Base-by-base conservation (phyloP, 2,888 invertebrate species). In the Auanema freiburgensis region DNA sequence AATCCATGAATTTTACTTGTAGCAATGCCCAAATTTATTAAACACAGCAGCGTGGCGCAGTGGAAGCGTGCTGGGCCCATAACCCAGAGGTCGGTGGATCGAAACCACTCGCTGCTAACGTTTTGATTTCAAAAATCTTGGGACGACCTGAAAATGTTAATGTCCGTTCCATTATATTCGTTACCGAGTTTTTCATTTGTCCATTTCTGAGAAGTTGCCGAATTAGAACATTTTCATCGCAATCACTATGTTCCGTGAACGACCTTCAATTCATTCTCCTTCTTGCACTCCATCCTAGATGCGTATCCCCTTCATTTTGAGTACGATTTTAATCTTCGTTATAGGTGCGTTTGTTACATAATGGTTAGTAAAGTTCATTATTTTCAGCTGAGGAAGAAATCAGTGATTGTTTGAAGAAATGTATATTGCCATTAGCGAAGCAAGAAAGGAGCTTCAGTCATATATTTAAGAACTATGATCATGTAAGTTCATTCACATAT, bases 401-500 rank as follows among this genome's bases (percentile, higher is more conserved):
- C 21, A 72, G 71, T 49, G 69, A 73, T 14, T 81, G 80, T 57
- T 66, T 81, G 14, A 67, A 74, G 49, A 72, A 69, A 49, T 81
- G 81, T 53, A 60, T 81, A 23, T 66, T 67, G 5, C 80, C 81
- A 12, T 60, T 81, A 51, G 69, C 72, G 5, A 78, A 76, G 59
- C 63, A 78, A 23, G 78, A 81, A 56, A 64, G 76, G 57, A 73
- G 75, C 41, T 78, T 80, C 54, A 71, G 77, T 12, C 77, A 71
- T 54, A 69, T 81, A 41, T 81, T 79, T 69, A 75, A 72, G 16
- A 78, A 81, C 51, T 81, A 78, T 56, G 80, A 81, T 44, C 72
- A 72, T 66, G 76, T 70, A 12, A 50, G 59, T 14, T 25, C 14
- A 18, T 46, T 5, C 8, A n/a, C n/a, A n/a, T n/a, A n/a, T n/a